Conservation (phyloP, 2,888 invertebrate species). For the Heliconius erato region DNA sequence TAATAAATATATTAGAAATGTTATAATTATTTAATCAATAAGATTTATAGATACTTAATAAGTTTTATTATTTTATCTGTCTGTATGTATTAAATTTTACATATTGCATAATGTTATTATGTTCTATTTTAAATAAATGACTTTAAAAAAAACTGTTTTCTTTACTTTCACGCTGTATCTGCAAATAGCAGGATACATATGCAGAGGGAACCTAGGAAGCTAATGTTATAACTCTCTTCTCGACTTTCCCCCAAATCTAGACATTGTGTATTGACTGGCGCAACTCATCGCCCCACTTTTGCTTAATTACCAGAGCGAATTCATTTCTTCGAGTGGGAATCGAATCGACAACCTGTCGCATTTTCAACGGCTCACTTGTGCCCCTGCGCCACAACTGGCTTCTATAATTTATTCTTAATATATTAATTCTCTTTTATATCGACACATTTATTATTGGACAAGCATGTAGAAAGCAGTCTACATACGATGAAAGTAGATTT, state of each 20-base stretch:
- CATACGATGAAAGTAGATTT: not conserved
- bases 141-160: not conserved
- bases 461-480: not conserved
- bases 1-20: not conserved
- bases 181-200: no score
- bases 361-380: not conserved
- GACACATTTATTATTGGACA: not conserved
- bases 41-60: not conserved
- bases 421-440: not conserved
- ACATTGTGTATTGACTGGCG: not conserved
- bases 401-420: not conserved
- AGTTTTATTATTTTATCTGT: not conserved
- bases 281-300: not conserved
- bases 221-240: no score
- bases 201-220: not conserved
- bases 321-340: not conserved
- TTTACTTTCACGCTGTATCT: not conserved
- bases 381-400: not conserved
- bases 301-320: not conserved
- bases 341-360: not conserved
- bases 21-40: not conserved
- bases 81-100: not conserved
- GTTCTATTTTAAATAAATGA: not conserved
- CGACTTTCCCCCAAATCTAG: not conserved
- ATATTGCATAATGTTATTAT: not conserved